Evolutionary conservation across 2,888 invertebrate species (phyloP), one percentile per base, ranked within the genome.

Genomic region (Xestia sexstrigata): DNA sequence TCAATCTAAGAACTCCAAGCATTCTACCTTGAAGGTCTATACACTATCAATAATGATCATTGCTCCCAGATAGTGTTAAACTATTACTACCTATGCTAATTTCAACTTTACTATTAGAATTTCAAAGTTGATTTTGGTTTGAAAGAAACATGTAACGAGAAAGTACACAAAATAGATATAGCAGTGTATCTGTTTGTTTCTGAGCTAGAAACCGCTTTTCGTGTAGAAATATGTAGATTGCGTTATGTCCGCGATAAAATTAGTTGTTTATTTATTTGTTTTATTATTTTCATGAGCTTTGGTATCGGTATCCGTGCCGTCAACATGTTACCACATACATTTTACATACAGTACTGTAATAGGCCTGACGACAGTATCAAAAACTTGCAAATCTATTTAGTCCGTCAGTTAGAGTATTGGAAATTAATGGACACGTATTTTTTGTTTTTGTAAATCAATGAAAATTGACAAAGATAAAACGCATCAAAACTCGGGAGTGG

Each of bases 11-110:
- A 85, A 83, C 74, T 66, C 74, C 58, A 74, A 47, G 47, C 62
- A 77, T 82, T 74, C 78, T 78, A 74, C 71, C 86, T 66, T 78
- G 71, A 82, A 85, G 74, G 82, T 82, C 71, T 74, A 85, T 66
- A 79, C 55, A 60, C 76, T 83, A 86, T 77, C 84, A 80, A 76
- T 83, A 86, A 79, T 76, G 87, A 86, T 84, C 80, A 76, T 67
- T 69, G 68, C 52, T 58, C 76, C 73, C 15, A 80, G 84, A 86
- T 86, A 80, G 52, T 75, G 70, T 55, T 13, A 60, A 67, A 47
- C 68, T 65, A 63, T 62, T n/a, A n/a, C 23, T 52, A 20, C 4
- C 13, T 47, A 80, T 49, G 68, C 75, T 84, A 86, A 83, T 78
- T 70, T 75, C 39, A 76, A 74, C 77, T 35, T 55, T 83, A 78